A percentile compares a stretch with the other conserved stretches of the same genome.
Conservation (phyloP, 2,888 invertebrate species). For the Philhelius pedissequus region DNA sequence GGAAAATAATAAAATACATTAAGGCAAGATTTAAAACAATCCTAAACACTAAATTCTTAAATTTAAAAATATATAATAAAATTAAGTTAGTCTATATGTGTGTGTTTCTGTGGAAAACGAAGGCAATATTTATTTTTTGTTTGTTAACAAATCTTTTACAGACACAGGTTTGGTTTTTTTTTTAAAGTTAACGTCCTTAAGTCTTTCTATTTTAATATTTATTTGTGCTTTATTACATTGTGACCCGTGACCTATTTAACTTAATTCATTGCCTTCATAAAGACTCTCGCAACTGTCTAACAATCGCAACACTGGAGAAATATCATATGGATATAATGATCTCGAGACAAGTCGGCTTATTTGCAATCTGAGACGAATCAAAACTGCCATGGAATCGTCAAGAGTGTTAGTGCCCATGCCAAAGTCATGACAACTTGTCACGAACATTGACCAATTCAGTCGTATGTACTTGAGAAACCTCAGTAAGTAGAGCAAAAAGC, state of each 20-base stretch:
- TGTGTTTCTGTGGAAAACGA: neutral
- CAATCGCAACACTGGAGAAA: slow-evolving; percentile 90
- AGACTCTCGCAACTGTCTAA: slow-evolving; percentile 91
- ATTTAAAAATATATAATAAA: slow-evolving; percentile 22
- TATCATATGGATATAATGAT: slow-evolving; percentile 93
- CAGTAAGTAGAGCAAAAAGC: slow-evolving; percentile 90
- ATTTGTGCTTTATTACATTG: slow-evolving; percentile 64
- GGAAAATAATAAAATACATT: slow-evolving; percentile 67
- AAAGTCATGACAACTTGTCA: slow-evolving; percentile 85
- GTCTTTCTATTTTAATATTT: slow-evolving; percentile 34
- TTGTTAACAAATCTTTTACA: slow-evolving; percentile 13
- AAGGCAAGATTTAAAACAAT: slow-evolving; percentile 77
- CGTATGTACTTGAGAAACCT: slow-evolving; percentile 91
- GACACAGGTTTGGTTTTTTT: neutral
- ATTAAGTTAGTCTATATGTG: slow-evolving; percentile 57
- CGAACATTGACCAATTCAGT: slow-evolving; percentile 90
- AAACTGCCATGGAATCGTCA: slow-evolving; percentile 90
- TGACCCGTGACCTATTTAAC: slow-evolving; percentile 78
- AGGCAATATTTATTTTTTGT: slow-evolving; percentile 14
- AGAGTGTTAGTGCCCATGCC: slow-evolving; percentile 81
- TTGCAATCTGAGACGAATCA: slow-evolving; percentile 88
- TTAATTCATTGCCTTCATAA: slow-evolving; percentile 90
- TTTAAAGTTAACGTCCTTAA: slow-evolving; percentile 15
- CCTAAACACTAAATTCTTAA: slow-evolving; percentile 70
- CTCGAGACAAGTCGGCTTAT: slow-evolving; percentile 90